Conservation (phyloP, 2,797 vertebrate species). For the Tiaroga cobitis region DNA sequence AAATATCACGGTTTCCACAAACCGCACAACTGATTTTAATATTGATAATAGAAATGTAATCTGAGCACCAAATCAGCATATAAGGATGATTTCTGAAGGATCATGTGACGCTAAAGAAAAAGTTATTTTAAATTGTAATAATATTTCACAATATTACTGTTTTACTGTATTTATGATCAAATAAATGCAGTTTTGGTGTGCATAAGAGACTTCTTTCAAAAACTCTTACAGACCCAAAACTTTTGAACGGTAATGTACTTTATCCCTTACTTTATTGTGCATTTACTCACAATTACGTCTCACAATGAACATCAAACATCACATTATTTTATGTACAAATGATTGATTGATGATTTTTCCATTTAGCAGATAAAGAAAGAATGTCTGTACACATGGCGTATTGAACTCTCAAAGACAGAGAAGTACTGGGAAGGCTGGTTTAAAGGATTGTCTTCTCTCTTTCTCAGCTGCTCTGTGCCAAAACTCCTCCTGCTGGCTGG, state of each 20-base stretch:
- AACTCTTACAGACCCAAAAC: background rate
- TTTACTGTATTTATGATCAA: background rate
- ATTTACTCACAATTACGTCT: background rate
- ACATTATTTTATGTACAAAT: background rate
- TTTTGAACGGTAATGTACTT: background rate
- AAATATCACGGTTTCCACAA: background rate
- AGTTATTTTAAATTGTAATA: background rate
- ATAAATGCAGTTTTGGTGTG: background rate
- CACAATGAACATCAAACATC: background rate
- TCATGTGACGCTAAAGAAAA: background rate
- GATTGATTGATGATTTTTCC: background rate
- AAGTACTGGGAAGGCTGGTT: conserved; percentile 99
- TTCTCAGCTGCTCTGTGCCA: conserved; percentile 90
- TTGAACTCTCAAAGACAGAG: conserved; percentile 96
- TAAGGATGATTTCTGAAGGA: background rate
- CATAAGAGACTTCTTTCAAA: background rate
- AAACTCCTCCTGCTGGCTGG: conserved; percentile 96
- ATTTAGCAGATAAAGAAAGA: conserved; percentile 87
- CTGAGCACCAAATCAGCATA: background rate
- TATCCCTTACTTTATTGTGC: background rate
- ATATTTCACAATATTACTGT: background rate
- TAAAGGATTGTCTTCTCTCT: conserved; percentile 93
- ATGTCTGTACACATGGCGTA: conserved; percentile 92
- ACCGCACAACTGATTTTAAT: background rate
- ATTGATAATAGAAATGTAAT: background rate